A percentile compares a stretch with the other conserved stretches of the same genome.
These are phyloP conservation scores for Cylloceria caligata DNA, from an alignment of 2,888 invertebrate species.

Conservation along the genomic window DNA sequence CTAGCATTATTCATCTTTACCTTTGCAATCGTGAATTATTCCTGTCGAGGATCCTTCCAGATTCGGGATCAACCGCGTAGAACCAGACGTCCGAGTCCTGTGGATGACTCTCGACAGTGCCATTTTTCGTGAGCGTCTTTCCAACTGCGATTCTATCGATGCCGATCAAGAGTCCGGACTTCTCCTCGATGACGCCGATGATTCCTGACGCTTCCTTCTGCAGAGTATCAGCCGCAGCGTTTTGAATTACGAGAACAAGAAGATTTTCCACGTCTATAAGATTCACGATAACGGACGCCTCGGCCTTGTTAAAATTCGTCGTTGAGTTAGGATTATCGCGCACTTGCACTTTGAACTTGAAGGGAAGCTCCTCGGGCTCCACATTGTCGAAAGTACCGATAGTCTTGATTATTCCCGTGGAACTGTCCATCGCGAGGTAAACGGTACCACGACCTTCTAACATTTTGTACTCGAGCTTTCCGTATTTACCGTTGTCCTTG, in stretches of 20 bases:
- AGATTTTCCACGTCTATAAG: conserved; percentile 92
- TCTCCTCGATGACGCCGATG: conserved; percentile 89
- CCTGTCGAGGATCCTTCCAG: conserved; percentile 90
- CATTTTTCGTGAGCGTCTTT: conserved; percentile 90
- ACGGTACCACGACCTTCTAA: conserved; percentile 86
- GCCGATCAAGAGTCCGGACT: conserved; percentile 91
- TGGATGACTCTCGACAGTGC: conserved; percentile 89
- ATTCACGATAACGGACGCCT: conserved; percentile 90
- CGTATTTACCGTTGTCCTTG: conserved; percentile 93
- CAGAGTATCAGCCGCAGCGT: conserved; percentile 90
- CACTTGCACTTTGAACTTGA: conserved; percentile 87
- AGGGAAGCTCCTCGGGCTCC: conserved; percentile 88
- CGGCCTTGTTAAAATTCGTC: conserved; percentile 87
- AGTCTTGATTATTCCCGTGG: conserved; percentile 91
- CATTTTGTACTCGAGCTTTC: conserved; percentile 90
- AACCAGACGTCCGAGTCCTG: conserved; percentile 95
- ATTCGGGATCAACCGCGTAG: conserved; percentile 92
- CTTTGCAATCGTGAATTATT: conserved; percentile 90
- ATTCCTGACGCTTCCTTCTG: conserved; percentile 86
- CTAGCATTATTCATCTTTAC: conserved; percentile 84
- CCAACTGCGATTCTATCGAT: conserved; percentile 94
- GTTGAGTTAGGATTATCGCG: conserved; percentile 90
- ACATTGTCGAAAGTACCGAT: conserved; percentile 90
- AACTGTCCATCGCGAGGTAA: conserved; percentile 90
- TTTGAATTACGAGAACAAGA: conserved; percentile 91